Evolutionary conservation across 2,888 invertebrate genomes (phyloP), one percentile per base, ranked within the genome.

Genomic region (Lydus trimaculatus): DNA sequence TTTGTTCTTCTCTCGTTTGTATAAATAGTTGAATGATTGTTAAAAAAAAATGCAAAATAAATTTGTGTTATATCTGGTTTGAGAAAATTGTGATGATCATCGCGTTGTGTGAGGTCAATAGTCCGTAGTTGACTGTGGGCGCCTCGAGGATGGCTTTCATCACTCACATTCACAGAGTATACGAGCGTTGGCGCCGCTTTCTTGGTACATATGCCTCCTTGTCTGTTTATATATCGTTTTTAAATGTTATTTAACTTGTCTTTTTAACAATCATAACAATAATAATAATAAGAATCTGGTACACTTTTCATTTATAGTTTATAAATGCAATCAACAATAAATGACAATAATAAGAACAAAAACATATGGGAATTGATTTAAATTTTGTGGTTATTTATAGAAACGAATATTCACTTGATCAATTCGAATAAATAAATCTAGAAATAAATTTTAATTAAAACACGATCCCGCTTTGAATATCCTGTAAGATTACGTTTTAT

Each of bases 111-210:
- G 70, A 61, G 72, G 69, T 72, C 72, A 72, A 72, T 63, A 72
- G 63, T 67, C 72, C 71, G 68, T 60, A 58, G 48, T 48, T 58
- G 31, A 70, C 71, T 65, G 75, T 73, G 73, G 75, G 75, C 75
- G 75, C 75, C 72, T 70, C 70, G 73, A 71, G 73, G 75, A 75
- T 72, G 75, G 71, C 73, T 75, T 75, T 73, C 75, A 75, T 75
- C 73, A 72, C 69, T 71, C 73, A 69, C 48, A 48, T 48, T 43
- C 43, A 43, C 43, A 43, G 17, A 43, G 43, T n/a, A 59, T 62
- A 63, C 64, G 59, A 62, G 69, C 74, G 73, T 73, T 73, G 74
- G 74, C 73, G 74, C 74, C 74, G 73, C 52, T 59, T 28, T 66
- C 66, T 59, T 64, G 61, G 63, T 66, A 64, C 63, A 69, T 58